These are phyloP conservation scores for Patella depressa DNA, from an alignment of 2,888 invertebrate species.

Conservation along the genomic window DNA sequence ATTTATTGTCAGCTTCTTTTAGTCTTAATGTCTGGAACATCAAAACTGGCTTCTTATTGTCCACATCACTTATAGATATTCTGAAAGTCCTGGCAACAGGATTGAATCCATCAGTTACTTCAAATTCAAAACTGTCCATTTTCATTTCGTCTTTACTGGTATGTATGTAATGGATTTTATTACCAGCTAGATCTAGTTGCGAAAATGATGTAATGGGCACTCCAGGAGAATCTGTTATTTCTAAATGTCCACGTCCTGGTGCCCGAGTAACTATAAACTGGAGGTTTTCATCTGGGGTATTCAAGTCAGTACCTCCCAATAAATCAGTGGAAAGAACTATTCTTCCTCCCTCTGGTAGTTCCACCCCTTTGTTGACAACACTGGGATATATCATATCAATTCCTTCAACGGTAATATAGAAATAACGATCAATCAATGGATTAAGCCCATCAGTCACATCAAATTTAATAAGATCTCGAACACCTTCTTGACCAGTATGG, in stretches of 20 bases:
- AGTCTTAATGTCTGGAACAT: slow-evolving; percentile 63
- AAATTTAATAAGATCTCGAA: slow-evolving; percentile 69
- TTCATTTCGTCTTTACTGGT: slow-evolving; percentile 65
- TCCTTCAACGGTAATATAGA: slow-evolving; percentile 68
- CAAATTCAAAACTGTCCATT: slow-evolving; percentile 71
- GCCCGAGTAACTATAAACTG: slow-evolving; percentile 66
- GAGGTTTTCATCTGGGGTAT: slow-evolving; percentile 65
- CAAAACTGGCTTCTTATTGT: slow-evolving; percentile 69
- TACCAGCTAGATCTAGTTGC: slow-evolving; percentile 68
- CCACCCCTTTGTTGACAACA: slow-evolving; percentile 66
- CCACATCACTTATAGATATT: slow-evolving; percentile 68
- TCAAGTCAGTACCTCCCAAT: slow-evolving; percentile 66
- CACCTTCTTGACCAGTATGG: slow-evolving; percentile 65
- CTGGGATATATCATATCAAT: slow-evolving; percentile 66
- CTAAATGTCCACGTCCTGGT: slow-evolving; percentile 67
- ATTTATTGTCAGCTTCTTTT: slow-evolving; percentile 64
- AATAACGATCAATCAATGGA: slow-evolving; percentile 66
- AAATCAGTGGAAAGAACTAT: slow-evolving; percentile 66
- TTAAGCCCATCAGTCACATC: slow-evolving; percentile 71
- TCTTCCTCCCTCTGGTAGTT: slow-evolving; percentile 67
- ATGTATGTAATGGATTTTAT: slow-evolving; percentile 69
- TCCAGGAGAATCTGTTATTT: slow-evolving; percentile 60
- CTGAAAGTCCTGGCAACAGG: slow-evolving; percentile 66
- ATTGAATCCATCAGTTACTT: slow-evolving; percentile 70
- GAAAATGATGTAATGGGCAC: slow-evolving; percentile 66